Percentiles rank a stretch among this genome's conserved stretches.
phyloP scores from a whole-genome alignment of 2,888 invertebrate genomes.

The Cantharis rustica region DNA sequence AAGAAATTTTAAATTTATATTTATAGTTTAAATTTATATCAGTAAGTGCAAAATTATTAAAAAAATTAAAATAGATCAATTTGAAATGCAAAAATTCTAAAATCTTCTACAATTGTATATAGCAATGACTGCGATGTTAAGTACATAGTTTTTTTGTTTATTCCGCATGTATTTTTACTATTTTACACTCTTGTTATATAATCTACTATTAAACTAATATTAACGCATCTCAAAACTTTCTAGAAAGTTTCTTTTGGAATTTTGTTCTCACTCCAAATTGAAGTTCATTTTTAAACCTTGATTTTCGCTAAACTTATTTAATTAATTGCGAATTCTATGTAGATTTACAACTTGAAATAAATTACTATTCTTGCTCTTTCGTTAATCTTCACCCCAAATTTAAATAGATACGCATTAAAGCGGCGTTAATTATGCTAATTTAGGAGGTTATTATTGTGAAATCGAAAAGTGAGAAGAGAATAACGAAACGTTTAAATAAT shows the following conservation, averaged over 20 bases:
- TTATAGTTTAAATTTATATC: no score
- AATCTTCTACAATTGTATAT: no score
- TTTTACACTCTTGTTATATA: no score
- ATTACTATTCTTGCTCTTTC: conserved; percentile 5
- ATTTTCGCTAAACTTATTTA: conserved; percentile 4
- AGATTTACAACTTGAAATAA: conserved; percentile 6
- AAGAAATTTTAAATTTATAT: no score
- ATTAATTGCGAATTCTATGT: conserved; percentile 4
- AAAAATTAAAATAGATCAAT: no score
- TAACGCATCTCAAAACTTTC: neutral
- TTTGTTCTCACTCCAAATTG: neutral
- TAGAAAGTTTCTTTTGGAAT: neutral
- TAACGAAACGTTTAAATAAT: neutral
- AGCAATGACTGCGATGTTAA: no score
- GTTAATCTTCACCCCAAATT: neutral
- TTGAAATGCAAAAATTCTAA: no score
- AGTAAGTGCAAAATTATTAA: no score
- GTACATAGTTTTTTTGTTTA: no score
- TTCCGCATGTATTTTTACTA: no score
- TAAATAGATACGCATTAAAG: neutral
- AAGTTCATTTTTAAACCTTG: neutral
- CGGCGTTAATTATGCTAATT: conserved; percentile 11
- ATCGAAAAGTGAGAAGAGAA: neutral
- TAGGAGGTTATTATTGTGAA: neutral
- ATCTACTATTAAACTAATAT: no score